phyloP scores from a whole-genome alignment of 2,113 vertebrate species.

The Spilogale gracilis region DNA sequence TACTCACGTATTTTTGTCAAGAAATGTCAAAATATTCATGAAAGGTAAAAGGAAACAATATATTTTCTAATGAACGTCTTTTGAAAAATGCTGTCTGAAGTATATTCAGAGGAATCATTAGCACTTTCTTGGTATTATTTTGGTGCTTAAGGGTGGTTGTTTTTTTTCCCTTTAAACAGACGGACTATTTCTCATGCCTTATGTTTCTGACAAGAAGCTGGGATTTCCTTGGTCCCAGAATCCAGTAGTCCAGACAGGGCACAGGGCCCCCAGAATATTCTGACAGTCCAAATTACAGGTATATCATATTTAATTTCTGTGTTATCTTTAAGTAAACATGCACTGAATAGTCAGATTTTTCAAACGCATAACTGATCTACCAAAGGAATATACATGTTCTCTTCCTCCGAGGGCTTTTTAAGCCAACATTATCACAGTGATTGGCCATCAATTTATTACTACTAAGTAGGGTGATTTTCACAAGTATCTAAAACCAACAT shows the following conservation, averaged over 20 bases:
- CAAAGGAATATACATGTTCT: background rate
- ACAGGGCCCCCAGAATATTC: background rate
- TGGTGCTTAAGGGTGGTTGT: background rate
- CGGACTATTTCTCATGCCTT: conserved; percentile 33
- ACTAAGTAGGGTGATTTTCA: background rate
- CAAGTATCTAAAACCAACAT: conserved; percentile 66
- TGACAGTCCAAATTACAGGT: background rate
- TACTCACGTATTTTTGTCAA: background rate
- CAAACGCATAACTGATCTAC: background rate
- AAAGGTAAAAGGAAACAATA: conserved; percentile 40
- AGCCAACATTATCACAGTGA: fast-evolving
- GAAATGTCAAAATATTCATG: background rate
- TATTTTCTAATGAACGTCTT: background rate
- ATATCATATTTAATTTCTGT: background rate
- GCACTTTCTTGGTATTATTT: conserved; percentile 33
- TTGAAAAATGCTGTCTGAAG: conserved; percentile 11
- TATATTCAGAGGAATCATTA: conserved; percentile 8
- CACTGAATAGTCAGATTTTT: background rate
- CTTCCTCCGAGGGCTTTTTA: background rate
- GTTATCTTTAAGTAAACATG: conserved; percentile 64
- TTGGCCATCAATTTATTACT: conserved; percentile 16
- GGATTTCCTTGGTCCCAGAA: conserved; percentile 43
- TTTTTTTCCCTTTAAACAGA: background rate
- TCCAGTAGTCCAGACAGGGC: background rate
- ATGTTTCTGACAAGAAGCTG: conserved; percentile 40